phyloP scores from a whole-genome alignment of 2,113 vertebrate species.

The Prunella himalayana region DNA sequence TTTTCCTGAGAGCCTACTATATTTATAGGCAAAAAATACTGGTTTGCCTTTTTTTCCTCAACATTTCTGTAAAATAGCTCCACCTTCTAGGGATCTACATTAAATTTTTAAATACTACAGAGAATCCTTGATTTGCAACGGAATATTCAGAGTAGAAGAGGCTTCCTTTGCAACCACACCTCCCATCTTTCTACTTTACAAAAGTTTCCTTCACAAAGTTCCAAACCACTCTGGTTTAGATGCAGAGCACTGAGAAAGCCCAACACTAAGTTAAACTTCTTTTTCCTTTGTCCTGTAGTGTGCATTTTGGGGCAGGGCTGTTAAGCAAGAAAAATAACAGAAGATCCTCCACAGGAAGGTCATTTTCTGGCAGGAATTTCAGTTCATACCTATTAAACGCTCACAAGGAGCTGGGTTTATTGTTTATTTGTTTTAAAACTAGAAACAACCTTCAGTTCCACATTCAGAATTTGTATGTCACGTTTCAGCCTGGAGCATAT shows the following conservation, averaged over 20 bases:
- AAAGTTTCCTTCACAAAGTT: not conserved
- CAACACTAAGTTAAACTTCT: not conserved
- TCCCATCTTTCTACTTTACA: not conserved
- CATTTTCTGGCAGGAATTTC: not conserved
- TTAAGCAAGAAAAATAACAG: not conserved
- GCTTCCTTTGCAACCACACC: not conserved
- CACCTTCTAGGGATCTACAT: not conserved
- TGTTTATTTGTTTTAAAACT: not conserved
- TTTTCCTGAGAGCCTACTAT: not conserved
- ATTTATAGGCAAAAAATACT: constrained; percentile 1
- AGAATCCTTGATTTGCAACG: not conserved
- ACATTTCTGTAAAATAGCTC: not conserved
- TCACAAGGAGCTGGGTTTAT: not conserved
- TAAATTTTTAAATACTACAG: not conserved
- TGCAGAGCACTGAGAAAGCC: not conserved
- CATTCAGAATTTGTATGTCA: not conserved
- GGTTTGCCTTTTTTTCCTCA: fast-evolving
- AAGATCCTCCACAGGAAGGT: not conserved
- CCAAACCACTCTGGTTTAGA: not conserved
- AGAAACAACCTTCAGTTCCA: not conserved
- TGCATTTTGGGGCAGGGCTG: not conserved
- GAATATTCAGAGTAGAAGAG: not conserved
- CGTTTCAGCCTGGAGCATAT: not conserved
- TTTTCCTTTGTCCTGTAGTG: not conserved
- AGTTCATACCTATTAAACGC: not conserved